Base-by-base conservation (phyloP, 2,888 invertebrate genomes). In the Ophioninae sp. region DNA sequence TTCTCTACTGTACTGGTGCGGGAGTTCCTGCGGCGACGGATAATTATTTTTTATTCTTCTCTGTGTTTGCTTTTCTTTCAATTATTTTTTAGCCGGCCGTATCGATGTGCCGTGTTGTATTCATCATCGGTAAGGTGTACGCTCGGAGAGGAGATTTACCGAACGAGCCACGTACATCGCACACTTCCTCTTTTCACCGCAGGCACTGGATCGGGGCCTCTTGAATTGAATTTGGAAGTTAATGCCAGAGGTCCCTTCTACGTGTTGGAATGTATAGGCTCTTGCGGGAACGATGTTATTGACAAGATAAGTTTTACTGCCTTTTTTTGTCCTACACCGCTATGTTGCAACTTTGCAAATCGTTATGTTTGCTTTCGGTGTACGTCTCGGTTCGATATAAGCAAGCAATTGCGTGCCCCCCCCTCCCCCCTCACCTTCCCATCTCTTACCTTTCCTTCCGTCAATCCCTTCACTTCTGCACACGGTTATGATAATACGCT, bases 271-370 rank as follows among this genome's bases (percentile, higher is more conserved):
- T 64, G 69, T 70, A 37, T 77, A 20, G 59, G 64, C 62, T 37
- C 50, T 78, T 50, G 37, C 57, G 57, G 62, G 61, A 64, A 17
- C 79, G 79, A 79, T 79, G 50, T 81, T 81, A 67, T 79, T 67
- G 65, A 61, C 56, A 81, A 84, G 81, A 84, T 84, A 84, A 84
- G 81, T 81, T 70, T 65, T 37, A 74, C 64, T 21, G 56, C 21
- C 50, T 41, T 37, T 39, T 79, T 70, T 44, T 73, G 44, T 73
- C 57, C 76, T 20, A 21, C 39, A n/a, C 13, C 10, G 56, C 41
- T 74, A 6, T 81, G 77, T 74, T 50, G 73, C 41, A 77, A 77
- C 69, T 23, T 69, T 57, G 3, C 59, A 41, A 59, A 73, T 57
- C 70, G 67, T 79, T 79, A 70, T 70, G 75, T 57, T 72, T 65